Evolutionary conservation across 1,140 invertebrate species (phyloP).

Genomic region (Orius laevigatus): DNA sequence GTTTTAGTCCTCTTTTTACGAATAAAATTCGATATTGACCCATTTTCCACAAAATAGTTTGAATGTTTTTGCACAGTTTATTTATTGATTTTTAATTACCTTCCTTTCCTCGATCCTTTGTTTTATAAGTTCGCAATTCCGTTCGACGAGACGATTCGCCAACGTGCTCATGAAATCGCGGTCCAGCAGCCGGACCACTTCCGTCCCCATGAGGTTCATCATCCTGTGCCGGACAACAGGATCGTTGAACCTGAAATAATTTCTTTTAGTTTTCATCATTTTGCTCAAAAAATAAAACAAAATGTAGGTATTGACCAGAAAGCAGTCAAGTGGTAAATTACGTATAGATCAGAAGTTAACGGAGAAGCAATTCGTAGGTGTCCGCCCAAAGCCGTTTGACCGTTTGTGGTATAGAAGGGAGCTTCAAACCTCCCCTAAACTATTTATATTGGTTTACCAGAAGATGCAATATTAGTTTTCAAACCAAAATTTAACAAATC

Average conservation of each 20-base stretch:
- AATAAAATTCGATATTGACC: background rate
- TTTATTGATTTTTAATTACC: slow-evolving; percentile 27
- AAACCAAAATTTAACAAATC: too few species aligned
- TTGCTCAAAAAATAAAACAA: too few species aligned
- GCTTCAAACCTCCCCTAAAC: too few species aligned
- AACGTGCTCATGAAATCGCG: slow-evolving; percentile 45
- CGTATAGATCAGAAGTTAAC: too few species aligned
- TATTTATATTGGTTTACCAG: too few species aligned
- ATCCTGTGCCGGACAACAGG: slow-evolving; percentile 36
- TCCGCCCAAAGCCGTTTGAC: too few species aligned
- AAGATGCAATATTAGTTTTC: too few species aligned
- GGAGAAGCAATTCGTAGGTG: too few species aligned
- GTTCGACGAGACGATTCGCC: slow-evolving; percentile 37
- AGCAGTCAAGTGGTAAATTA: too few species aligned
- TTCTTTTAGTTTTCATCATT: too few species aligned
- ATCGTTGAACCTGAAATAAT: slow-evolving; percentile 34
- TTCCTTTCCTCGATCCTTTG: slow-evolving; percentile 42
- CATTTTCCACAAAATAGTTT: background rate
- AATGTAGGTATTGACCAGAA: too few species aligned
- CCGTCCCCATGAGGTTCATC: slow-evolving; percentile 45
- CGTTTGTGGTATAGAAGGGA: too few species aligned
- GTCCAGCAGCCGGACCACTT: slow-evolving; percentile 43
- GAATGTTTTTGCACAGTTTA: background rate
- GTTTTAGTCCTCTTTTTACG: background rate
- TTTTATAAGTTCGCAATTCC: slow-evolving; percentile 40